Conservation (phyloP, 2,888 invertebrate species). For the Drosophila robusta region DNA sequence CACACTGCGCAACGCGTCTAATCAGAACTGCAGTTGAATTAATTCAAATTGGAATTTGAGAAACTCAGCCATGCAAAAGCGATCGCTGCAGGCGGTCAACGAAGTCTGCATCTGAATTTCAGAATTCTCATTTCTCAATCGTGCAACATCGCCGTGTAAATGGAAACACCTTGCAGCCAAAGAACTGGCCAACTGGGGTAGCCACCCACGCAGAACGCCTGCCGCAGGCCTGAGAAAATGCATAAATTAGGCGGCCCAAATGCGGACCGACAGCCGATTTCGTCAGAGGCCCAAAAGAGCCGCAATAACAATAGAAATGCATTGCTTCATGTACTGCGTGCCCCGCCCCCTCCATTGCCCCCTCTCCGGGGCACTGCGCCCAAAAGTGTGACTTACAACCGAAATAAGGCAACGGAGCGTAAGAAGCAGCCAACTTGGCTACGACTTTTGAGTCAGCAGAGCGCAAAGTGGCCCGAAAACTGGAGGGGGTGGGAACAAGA, state of each 20-base stretch:
- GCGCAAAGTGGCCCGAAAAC: conserved; percentile 57
- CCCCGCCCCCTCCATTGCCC: neutral
- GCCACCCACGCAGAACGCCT: conserved; percentile 55
- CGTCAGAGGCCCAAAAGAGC: conserved; percentile 10
- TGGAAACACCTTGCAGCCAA: conserved; percentile 61
- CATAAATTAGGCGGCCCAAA: conserved; percentile 44
- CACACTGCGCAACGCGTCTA: conserved; percentile 31
- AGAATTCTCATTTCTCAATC: conserved; percentile 48
- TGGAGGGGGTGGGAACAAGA: neutral
- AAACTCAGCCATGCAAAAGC: no score
- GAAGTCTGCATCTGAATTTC: neutral
- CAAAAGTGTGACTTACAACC: conserved; percentile 69
- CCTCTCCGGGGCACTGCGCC: neutral
- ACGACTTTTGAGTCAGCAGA: conserved; percentile 50
- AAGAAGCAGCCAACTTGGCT: conserved; percentile 41
- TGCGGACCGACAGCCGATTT: conserved; percentile 16
- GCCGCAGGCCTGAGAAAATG: conserved; percentile 54
- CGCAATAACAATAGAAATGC: conserved; percentile 23
- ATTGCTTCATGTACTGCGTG: conserved; percentile 32
- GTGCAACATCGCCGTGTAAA: conserved; percentile 53
- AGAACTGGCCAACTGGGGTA: neutral
- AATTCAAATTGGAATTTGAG: conserved; percentile 29
- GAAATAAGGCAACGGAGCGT: conserved; percentile 71
- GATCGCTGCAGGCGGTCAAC: no score
- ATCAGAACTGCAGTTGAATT: conserved; percentile 48